Percentiles rank a stretch among this genome's conserved stretches.
Conservation (phyloP, 2,113 vertebrate species). For the Lycaon pictus region DNA sequence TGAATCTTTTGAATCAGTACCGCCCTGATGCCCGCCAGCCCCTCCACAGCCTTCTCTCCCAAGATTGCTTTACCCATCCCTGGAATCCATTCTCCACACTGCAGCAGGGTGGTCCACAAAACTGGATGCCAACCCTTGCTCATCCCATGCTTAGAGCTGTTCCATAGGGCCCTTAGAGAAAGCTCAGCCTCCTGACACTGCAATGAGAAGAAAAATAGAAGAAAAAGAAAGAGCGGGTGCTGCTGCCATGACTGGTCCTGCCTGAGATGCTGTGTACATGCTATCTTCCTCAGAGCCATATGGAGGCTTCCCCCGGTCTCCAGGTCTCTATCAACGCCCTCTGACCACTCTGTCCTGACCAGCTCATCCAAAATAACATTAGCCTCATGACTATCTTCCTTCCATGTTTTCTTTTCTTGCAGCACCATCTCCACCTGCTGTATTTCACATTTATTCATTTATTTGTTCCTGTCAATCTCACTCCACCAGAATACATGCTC, state of each 20-base stretch:
- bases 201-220: neutral
- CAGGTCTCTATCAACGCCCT: neutral
- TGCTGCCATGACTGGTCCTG: fast-evolving
- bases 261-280: neutral
- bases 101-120: neutral
- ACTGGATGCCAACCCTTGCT: neutral
- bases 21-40: no score
- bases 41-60: neutral
- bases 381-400: neutral
- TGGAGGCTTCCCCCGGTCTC: fast-evolving
- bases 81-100: neutral
- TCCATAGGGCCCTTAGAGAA: neutral
- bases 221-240: neutral
- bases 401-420: neutral
- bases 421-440: neutral
- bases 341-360: neutral
- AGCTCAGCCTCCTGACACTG: neutral
- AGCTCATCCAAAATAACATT: neutral
- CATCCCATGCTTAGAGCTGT: neutral
- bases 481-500: neutral
- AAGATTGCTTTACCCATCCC: neutral
- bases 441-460: neutral
- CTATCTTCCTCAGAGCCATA: fast-evolving
- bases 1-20: neutral
- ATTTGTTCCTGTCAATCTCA: neutral